These are phyloP conservation scores for Anhinga rufa DNA, from an alignment of 2,113 vertebrate species.

Conservation along the genomic window DNA sequence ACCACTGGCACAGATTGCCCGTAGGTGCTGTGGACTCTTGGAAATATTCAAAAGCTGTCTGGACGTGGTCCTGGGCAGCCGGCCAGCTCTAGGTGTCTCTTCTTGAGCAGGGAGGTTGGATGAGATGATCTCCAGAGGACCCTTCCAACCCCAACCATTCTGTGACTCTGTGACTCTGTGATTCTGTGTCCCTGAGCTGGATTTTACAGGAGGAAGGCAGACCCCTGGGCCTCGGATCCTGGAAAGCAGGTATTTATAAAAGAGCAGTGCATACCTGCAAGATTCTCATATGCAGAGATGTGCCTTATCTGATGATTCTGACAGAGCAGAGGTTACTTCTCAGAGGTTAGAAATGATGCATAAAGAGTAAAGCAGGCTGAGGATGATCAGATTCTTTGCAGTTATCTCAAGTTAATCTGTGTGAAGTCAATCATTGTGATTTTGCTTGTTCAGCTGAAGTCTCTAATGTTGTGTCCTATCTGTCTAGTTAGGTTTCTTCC, in stretches of 20 bases:
- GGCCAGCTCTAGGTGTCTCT: neutral
- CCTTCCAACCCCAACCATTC: neutral
- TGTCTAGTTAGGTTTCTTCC: neutral
- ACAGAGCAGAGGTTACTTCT: neutral
- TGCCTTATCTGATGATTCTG: neutral
- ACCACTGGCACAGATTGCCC: neutral
- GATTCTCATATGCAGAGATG: neutral
- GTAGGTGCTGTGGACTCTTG: neutral
- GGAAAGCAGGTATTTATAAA: neutral
- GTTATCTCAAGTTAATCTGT: neutral
- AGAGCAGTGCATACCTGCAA: neutral
- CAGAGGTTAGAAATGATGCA: neutral
- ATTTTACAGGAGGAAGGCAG: neutral
- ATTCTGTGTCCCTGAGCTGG: neutral
- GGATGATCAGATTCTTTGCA: neutral
- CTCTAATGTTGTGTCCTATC: neutral
- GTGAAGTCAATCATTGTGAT: neutral
- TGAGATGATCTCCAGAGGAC: neutral
- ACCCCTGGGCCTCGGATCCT: neutral
- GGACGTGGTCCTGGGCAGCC: neutral
- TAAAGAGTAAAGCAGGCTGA: neutral
- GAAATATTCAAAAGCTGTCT: neutral
- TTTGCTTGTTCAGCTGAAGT: neutral
- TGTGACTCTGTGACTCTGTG: neutral
- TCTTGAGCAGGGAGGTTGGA: neutral